These are phyloP conservation scores for Sturnus vulgaris DNA, from an alignment of 2,113 vertebrate species.

Conservation along the genomic window DNA sequence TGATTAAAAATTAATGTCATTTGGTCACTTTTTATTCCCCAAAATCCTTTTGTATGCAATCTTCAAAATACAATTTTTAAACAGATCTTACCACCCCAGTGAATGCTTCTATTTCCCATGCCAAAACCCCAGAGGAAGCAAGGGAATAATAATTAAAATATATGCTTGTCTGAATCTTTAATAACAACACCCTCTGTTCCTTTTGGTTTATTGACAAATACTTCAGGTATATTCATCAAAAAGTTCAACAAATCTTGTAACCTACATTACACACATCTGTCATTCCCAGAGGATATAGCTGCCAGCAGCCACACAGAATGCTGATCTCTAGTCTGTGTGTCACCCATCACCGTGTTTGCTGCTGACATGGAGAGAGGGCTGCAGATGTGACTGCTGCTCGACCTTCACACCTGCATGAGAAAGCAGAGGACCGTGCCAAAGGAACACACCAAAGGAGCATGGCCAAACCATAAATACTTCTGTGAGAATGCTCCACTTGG, in stretches of 20 bases:
- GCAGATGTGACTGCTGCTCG: neutral
- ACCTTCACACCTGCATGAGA: neutral
- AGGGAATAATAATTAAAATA: neutral
- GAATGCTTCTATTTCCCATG: neutral
- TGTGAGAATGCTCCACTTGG: neutral
- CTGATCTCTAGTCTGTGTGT: neutral
- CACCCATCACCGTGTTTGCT: neutral
- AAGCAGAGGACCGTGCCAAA: neutral
- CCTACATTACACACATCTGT: neutral
- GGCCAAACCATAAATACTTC: neutral
- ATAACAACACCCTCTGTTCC: neutral
- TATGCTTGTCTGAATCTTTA: neutral
- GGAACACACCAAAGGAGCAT: neutral
- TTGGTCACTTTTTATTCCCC: neutral
- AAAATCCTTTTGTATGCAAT: neutral
- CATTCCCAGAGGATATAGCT: neutral
- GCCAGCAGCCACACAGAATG: neutral
- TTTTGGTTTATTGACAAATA: neutral
- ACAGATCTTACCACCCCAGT: neutral
- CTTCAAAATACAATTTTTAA: neutral
- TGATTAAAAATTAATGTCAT: neutral
- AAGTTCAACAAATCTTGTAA: neutral
- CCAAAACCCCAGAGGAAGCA: neutral
- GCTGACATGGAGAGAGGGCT: neutral
- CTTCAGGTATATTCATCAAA: neutral